phyloP scores from a whole-genome alignment of 2,113 vertebrate genomes.

The Enhydra lutris region DNA sequence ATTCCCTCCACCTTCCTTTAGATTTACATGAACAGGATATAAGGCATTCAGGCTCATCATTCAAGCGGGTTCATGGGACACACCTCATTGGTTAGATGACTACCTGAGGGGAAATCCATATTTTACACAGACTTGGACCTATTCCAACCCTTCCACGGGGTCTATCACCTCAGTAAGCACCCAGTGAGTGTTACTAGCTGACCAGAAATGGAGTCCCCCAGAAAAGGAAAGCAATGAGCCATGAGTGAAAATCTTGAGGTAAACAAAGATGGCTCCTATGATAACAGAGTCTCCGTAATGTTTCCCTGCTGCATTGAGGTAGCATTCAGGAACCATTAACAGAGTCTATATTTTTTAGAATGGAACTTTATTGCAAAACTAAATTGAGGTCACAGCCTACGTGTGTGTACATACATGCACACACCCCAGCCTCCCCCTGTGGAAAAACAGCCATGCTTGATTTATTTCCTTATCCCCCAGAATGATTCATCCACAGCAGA shows the following conservation, averaged over 20 bases:
- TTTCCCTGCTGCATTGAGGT: neutral
- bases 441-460: neutral
- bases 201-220: neutral
- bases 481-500: neutral
- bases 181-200: neutral
- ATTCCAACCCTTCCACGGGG: neutral
- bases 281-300: slow-evolving; percentile 47
- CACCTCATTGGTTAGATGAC: neutral
- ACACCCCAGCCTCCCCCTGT: neutral
- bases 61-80: neutral
- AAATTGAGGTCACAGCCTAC: slow-evolving; percentile 35
- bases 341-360: neutral
- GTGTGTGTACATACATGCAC: neutral
- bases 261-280: neutral
- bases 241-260: slow-evolving; percentile 26
- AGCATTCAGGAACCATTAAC: neutral
- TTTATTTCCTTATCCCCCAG: neutral
- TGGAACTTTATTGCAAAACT: neutral
- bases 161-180: neutral
- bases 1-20: neutral
- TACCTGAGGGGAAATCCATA: neutral
- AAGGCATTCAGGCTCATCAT: neutral
- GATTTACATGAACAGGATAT: neutral
- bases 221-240: slow-evolving; percentile 42
- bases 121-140: neutral